phyloP scores from a whole-genome alignment of 2,888 invertebrate species.

The Helicoverpa assulta region DNA sequence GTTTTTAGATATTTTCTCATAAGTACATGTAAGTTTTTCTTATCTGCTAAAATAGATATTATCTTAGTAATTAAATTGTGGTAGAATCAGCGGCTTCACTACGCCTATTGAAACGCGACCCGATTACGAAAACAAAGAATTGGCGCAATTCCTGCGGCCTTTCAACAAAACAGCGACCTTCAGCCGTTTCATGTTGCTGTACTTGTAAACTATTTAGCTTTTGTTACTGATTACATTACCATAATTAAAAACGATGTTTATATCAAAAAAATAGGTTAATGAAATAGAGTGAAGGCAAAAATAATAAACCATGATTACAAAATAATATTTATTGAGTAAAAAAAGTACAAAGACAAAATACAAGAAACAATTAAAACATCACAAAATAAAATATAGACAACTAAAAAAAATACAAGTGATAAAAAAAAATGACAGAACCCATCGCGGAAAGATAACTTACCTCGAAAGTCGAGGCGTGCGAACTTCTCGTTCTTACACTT shows the following conservation, averaged over 20 bases:
- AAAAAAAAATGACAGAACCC: neutral
- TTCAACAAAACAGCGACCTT: constrained; percentile 30
- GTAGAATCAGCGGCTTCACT: neutral
- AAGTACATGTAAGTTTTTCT: neutral
- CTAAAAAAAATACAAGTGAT: neutral
- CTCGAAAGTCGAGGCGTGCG: constrained; percentile 93
- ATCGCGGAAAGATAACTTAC: constrained; percentile 86
- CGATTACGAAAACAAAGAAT: constrained; percentile 36
- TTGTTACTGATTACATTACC: constrained; percentile 37
- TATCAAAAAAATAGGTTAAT: constrained; percentile 22
- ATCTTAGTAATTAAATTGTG: neutral
- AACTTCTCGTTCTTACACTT: constrained; percentile 92
- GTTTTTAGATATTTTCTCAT: neutral
- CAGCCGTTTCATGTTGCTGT: constrained; percentile 11
- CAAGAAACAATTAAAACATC: neutral
- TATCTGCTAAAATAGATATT: neutral
- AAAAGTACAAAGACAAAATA: constrained; percentile 7
- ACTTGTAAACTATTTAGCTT: constrained; percentile 11
- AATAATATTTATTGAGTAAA: neutral
- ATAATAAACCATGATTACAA: constrained; percentile 4
- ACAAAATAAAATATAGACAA: neutral
- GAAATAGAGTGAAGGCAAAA: constrained; percentile 4
- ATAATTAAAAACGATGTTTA: constrained; percentile 44
- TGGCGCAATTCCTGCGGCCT: constrained; percentile 8
- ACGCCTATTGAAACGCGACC: neutral